phyloP scores from a whole-genome alignment of 1,140 invertebrate species.

The Ylistrum balloti region DNA sequence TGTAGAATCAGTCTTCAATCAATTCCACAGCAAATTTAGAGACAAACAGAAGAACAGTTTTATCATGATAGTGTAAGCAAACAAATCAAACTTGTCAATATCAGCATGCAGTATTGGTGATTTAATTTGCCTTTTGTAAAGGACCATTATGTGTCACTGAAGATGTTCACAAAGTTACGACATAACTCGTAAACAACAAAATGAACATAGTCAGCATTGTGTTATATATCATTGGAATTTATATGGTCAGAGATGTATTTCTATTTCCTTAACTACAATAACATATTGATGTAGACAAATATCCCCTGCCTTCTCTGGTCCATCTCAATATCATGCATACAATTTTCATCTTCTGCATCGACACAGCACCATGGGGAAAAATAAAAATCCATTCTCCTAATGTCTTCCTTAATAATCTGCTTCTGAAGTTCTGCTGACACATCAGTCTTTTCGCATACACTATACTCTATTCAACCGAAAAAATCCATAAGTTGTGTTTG shows the following conservation, averaged over 20 bases:
- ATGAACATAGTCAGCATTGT: neutral
- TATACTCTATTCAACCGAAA: constrained; percentile 26
- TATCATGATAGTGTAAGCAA: no score
- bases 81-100: no score
- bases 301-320: neutral
- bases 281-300: constrained; percentile 36
- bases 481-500: constrained; percentile 2
- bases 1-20: neutral
- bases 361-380: constrained; percentile 2
- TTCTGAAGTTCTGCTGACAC: constrained; percentile 9
- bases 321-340: constrained; percentile 34
- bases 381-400: constrained; percentile 26
- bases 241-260: neutral
- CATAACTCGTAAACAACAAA: neutral
- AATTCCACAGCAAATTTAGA: no score
- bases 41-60: no score
- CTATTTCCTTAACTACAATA: neutral
- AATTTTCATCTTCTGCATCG: constrained; percentile 14
- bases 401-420: constrained; percentile 26
- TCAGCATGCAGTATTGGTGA: no score
- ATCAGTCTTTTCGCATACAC: constrained; percentile 26
- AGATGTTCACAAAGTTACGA: neutral
- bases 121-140: neutral
- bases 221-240: neutral
- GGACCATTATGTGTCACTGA: neutral